Conservation (phyloP, 2,888 invertebrate genomes). For the Lissocephala sabroskyi region DNA sequence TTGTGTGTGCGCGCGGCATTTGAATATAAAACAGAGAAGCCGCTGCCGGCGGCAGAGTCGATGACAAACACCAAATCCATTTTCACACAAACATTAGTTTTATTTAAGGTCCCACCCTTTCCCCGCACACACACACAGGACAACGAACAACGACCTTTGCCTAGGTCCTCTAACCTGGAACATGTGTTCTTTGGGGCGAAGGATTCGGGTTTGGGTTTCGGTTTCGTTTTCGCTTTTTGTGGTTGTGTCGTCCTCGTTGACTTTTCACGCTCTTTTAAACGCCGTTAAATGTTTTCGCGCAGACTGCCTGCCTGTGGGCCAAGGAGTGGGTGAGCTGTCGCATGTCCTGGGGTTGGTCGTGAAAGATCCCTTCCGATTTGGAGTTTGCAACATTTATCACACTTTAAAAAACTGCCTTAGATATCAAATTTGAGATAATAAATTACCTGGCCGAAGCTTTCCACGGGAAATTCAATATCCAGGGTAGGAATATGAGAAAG, state of each 20-base stretch:
- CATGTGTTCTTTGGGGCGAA: slow-evolving; percentile 12
- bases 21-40: slow-evolving; percentile 59
- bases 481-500: too few species aligned
- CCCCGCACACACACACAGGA: slow-evolving; percentile 35
- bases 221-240: slow-evolving; percentile 23
- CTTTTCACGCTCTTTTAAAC: slow-evolving; percentile 72
- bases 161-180: too few species aligned
- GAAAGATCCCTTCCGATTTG: slow-evolving; percentile 1
- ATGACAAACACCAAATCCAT: slow-evolving; percentile 67
- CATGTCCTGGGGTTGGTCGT: neutral
- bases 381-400: slow-evolving; percentile 44
- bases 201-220: slow-evolving; percentile 26
- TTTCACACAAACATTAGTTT: slow-evolving; percentile 65
- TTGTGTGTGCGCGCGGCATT: slow-evolving; percentile 44
- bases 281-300: slow-evolving; percentile 54
- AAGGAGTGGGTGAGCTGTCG: too few species aligned
- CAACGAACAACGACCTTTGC: slow-evolving; percentile 30
- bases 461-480: too few species aligned
- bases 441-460: too few species aligned
- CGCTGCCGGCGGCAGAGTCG: slow-evolving; percentile 30
- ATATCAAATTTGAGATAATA: too few species aligned
- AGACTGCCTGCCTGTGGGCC: slow-evolving; percentile 10
- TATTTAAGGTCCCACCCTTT: too few species aligned
- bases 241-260: slow-evolving; percentile 54
- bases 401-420: slow-evolving; percentile 29